phyloP scores from a whole-genome alignment of 2,113 vertebrate species.

The Prietella phreatophila region DNA sequence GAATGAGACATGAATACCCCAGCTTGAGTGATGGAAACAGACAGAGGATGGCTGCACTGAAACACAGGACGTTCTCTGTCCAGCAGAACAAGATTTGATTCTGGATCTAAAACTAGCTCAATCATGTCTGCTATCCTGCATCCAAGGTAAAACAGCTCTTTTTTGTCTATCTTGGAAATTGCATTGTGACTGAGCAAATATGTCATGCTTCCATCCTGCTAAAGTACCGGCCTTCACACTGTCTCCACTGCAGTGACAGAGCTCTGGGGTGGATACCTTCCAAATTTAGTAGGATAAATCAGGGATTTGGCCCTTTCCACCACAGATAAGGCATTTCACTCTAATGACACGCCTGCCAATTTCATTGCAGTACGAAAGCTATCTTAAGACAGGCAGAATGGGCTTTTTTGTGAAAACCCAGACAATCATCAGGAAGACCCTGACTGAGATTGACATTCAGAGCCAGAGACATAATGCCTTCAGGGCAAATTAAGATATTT shows the following conservation, averaged over 20 bases:
- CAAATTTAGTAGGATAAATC: conserved; percentile 32
- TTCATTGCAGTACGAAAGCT: conserved; percentile 60
- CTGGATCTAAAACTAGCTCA: neutral
- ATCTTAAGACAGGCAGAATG: conserved; percentile 57
- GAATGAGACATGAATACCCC: no score
- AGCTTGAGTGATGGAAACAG: neutral
- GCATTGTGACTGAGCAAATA: neutral
- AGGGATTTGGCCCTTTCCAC: conserved; percentile 19
- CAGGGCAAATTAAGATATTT: conserved; percentile 11
- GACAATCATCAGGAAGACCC: neutral
- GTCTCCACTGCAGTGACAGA: conserved; percentile 17
- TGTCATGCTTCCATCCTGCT: neutral
- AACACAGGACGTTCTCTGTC: conserved; percentile 8
- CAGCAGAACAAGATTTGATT: conserved; percentile 4
- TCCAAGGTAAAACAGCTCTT: neutral
- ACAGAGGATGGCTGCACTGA: neutral
- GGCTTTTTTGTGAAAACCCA: conserved; percentile 29
- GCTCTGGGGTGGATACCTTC: conserved; percentile 29
- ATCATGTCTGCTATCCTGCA: neutral
- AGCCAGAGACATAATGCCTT: conserved; percentile 21
- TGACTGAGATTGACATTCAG: conserved; percentile 38
- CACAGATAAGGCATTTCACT: conserved; percentile 31
- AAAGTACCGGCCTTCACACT: neutral
- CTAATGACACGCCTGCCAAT: conserved; percentile 53
- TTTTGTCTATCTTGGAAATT: neutral